Evolutionary conservation across 2,888 invertebrate species (phyloP), one percentile per base, ranked within the genome.

Genomic region (Timandra comae): DNA sequence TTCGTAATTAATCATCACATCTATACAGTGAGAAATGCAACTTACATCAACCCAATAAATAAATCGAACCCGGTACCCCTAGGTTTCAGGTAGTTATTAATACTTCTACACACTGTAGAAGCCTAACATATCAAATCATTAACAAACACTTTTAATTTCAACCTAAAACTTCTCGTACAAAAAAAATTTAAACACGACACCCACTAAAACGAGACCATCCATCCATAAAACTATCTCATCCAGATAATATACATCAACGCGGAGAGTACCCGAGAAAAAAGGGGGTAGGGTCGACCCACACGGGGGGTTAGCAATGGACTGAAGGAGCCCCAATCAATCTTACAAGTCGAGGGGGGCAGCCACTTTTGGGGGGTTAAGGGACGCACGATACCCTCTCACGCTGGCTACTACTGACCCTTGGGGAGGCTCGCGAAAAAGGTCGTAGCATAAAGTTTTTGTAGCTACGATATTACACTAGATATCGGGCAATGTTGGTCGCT

Each of bases 281-380:
- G 73, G 69, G 69, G 78, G 68, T 7, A 65, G 79, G 81, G 76
- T 76, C 74, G 77, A 81, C 77, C 80, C 55, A 75, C 72, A 36
- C 61, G 72, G 74, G 68, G 72, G 77, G 78, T 57, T 71, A 65
- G 82, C 78, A 80, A 82, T 81, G 86, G 86, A 85, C 85, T 85
- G 79, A 81, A 85, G 85, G 82, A 82, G 85, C 78, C 82, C 86
- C 86, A 86, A 86, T 86, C 86, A 86, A 86, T 86, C 86, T 86
- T 86, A 81, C 82, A 81, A 85, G 84, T 84, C 84, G 81, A 79
- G 67, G 61, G 66, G 74, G 33, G 30, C 33, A 40, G 41, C 69
- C 65, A 63, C 60, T 64, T 52, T 53, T 55, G 48, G 49, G 56
- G 57, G 58, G 63, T 71, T 65, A 61, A 77, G 77, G 80, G 78